phyloP scores from a whole-genome alignment of 2,888 invertebrate species.

The Drosophila anomelani region DNA sequence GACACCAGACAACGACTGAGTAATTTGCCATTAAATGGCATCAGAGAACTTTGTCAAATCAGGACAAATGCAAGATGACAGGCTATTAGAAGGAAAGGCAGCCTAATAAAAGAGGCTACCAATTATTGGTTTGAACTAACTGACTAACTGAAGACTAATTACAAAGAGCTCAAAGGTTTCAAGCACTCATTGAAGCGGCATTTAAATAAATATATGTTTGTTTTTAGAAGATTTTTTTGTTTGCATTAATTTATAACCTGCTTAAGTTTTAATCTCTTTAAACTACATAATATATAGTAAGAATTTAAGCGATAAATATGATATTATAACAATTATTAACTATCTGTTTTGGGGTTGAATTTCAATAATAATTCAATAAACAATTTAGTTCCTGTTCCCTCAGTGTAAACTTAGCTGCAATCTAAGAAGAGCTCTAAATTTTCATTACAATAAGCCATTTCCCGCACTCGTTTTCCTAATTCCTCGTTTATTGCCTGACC shows the following conservation, averaged over 20 bases:
- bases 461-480: conserved; percentile 25
- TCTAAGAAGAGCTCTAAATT: conserved; percentile 14
- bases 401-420: conserved; percentile 8
- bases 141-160: conserved; percentile 8
- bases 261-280: neutral
- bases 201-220: neutral
- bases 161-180: neutral
- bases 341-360: too few species aligned
- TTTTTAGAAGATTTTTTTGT: neutral
- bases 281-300: too few species aligned
- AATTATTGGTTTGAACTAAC: neutral
- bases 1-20: conserved; percentile 70
- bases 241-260: neutral
- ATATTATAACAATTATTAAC: neutral
- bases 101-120: conserved; percentile 5
- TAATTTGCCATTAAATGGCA: conserved; percentile 82
- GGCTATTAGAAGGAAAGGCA: conserved; percentile 27
- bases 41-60: conserved; percentile 78
- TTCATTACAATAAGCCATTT: conserved; percentile 38
- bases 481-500: conserved; percentile 38
- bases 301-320: too few species aligned
- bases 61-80: conserved; percentile 71
- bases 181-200: neutral
- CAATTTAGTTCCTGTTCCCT: neutral
- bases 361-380: too few species aligned